These are phyloP conservation scores for Ancistrus triradiatus DNA, from an alignment of 2,113 vertebrate species.

Conservation along the genomic window DNA sequence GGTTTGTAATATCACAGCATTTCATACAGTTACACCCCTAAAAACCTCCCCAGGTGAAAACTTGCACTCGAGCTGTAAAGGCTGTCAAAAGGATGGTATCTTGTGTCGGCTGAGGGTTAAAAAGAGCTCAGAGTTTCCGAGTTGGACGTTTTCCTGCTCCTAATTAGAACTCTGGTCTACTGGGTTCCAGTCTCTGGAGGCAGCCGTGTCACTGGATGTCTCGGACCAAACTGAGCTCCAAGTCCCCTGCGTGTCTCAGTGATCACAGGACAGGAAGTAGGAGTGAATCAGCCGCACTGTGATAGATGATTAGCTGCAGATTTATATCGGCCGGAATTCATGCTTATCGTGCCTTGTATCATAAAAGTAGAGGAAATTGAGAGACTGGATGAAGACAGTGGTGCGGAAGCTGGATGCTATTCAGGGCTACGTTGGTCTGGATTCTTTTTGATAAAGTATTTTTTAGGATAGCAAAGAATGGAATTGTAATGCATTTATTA, in stretches of 20 bases:
- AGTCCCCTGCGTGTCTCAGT: slow-evolving; percentile 1
- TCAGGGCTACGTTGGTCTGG: neutral
- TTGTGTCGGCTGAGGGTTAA: neutral
- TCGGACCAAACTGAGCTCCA: neutral
- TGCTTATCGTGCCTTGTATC: slow-evolving; percentile 23
- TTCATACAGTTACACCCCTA: neutral
- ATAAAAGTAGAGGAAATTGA: slow-evolving; percentile 7
- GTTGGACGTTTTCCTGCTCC: slow-evolving; percentile 20
- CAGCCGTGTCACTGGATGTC: neutral
- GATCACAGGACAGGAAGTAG: slow-evolving; percentile 18
- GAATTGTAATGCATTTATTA: no score
- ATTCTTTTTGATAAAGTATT: no score
- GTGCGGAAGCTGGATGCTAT: no score
- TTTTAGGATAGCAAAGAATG: no score
- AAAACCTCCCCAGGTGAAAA: neutral
- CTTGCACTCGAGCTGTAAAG: neutral
- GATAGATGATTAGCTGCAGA: slow-evolving; percentile 33
- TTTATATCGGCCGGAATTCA: slow-evolving; percentile 39
- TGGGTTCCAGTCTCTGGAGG: neutral
- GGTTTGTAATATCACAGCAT: neutral
- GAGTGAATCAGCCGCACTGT: slow-evolving; percentile 34
- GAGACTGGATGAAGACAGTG: neutral
- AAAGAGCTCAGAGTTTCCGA: neutral
- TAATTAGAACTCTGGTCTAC: slow-evolving; percentile 48
- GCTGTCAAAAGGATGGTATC: neutral